Percentiles rank a stretch among this genome's conserved stretches.
phyloP scores from a whole-genome alignment of 2,888 invertebrate species.

The Protodeltote pygarga region DNA sequence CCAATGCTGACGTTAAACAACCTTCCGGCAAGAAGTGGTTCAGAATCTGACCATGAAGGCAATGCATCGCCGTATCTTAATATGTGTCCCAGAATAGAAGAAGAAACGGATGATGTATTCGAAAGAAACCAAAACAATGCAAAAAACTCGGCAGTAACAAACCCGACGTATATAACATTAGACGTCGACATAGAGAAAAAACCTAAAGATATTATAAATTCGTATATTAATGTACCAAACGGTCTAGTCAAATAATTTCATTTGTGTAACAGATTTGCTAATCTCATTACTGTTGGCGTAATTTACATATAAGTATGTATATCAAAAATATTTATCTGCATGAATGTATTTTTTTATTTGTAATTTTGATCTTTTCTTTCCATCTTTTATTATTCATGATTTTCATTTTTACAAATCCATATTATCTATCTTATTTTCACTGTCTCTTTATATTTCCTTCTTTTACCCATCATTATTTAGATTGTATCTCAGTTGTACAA shows the following conservation, averaged over 20 bases:
- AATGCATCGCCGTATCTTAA: conserved; percentile 68
- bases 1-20: conserved; percentile 85
- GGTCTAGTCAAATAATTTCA: conserved; percentile 81
- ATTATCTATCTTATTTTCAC: conserved; percentile 5
- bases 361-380: conserved; percentile 49
- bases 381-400: conserved; percentile 23
- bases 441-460: conserved; percentile 10
- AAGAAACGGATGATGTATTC: conserved; percentile 79
- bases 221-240: conserved; percentile 75
- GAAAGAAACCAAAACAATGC: conserved; percentile 67
- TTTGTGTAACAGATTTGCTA: conserved; percentile 40
- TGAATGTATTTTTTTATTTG: conserved; percentile 38
- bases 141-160: conserved; percentile 74
- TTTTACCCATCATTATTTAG: conserved; percentile 5
- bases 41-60: conserved; percentile 78
- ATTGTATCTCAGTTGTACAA: conserved; percentile 13
- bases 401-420: no score
- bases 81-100: conserved; percentile 70
- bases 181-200: conserved; percentile 73
- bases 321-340: conserved; percentile 24
- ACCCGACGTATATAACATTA: conserved; percentile 78
- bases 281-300: conserved; percentile 50
- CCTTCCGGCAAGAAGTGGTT: conserved; percentile 71
- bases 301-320: conserved; percentile 24
- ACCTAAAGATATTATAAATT: conserved; percentile 69